A percentile compares a stretch with the other conserved stretches of the same genome.
Conservation (phyloP, 92 coral and sea anemone species). For the Porites evermanni region DNA sequence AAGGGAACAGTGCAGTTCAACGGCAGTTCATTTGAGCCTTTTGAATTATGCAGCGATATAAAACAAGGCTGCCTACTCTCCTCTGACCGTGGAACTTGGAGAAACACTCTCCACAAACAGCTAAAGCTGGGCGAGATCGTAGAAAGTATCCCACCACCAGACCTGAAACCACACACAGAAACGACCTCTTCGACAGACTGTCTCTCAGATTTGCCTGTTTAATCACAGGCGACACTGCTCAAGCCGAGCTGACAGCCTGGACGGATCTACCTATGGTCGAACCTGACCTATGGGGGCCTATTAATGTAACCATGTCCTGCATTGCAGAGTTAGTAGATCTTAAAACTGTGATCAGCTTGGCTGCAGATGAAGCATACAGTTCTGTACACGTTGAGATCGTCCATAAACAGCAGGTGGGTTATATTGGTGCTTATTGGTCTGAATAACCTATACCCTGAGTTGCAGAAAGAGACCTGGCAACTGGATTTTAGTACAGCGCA, state of each 20-base stretch:
- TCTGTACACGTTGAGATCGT: conserved; percentile 42
- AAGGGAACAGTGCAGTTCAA: conserved; percentile 4
- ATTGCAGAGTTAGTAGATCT: conserved; percentile 33
- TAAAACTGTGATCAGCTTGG: conserved; percentile 33
- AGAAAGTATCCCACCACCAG: no score
- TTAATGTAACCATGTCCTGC: conserved; percentile 51
- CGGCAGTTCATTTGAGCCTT: conserved; percentile 40
- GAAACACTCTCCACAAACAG: no score
- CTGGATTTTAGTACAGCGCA: conserved; percentile 42
- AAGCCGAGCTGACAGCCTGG: no score
- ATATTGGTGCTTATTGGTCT: conserved; percentile 53
- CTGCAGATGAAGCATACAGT: conserved; percentile 44
- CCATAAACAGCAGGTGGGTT: conserved; percentile 54
- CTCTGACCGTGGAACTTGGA: not conserved
- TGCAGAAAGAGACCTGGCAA: conserved; percentile 43
- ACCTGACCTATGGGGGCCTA: no score
- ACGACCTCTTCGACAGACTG: no score
- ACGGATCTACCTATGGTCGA: no score
- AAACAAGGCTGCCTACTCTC: conserved; percentile 60
- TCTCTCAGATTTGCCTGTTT: no score
- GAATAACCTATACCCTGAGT: conserved; percentile 60
- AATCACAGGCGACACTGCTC: no score
- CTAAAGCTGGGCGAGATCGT: no score
- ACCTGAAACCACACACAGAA: no score
- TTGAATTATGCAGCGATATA: conserved; percentile 23